Conservation (phyloP, 2,113 vertebrate genomes). For the Gnathonemus longibarbis region DNA sequence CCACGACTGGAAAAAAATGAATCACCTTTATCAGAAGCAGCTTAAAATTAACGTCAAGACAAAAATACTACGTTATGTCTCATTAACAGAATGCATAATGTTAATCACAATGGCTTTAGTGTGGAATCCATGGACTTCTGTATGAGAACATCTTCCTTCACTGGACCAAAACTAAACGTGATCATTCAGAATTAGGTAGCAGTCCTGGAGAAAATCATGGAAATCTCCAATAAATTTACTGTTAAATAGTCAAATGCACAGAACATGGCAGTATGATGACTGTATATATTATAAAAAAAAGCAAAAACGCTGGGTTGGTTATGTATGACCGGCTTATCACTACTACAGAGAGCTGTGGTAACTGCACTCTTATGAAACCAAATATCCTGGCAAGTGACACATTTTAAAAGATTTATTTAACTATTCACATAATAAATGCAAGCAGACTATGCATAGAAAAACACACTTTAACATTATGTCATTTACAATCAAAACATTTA, state of each 20-base stretch:
- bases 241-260: not conserved
- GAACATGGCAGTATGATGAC: not conserved
- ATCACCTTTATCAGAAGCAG: not conserved
- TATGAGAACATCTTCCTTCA: not conserved
- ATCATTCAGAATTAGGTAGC: not conserved
- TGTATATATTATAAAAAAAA: not conserved
- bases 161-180: not conserved
- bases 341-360: not conserved
- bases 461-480: not conserved
- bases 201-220: not conserved
- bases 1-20: not conserved
- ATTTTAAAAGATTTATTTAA: not conserved
- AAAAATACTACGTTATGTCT: not conserved
- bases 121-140: not conserved
- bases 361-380: not conserved
- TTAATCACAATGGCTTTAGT: not conserved
- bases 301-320: not conserved
- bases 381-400: not conserved
- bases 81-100: not conserved
- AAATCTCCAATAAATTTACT: not conserved
- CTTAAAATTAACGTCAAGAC: not conserved
- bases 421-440: not conserved
- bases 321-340: not conserved
- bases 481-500: not conserved
- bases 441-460: not conserved